A percentile compares a stretch with the other conserved stretches of the same genome.
phyloP scores from a whole-genome alignment of 2,888 invertebrate genomes.

The Melieria omissa region DNA sequence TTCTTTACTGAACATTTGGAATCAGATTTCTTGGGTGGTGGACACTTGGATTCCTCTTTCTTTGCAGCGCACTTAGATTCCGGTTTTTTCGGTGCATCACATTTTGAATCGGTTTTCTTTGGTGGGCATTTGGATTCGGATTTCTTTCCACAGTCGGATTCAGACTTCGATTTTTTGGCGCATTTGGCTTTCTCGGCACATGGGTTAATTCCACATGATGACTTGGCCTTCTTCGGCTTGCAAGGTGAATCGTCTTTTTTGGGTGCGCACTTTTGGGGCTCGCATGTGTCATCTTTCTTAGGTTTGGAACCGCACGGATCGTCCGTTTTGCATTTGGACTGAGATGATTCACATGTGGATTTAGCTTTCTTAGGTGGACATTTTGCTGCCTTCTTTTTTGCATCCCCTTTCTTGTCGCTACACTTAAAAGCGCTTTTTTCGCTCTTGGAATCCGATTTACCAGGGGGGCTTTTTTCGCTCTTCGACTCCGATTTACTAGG shows the following conservation, averaged over 20 bases:
- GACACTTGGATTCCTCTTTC: background rate
- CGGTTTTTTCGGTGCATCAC: background rate
- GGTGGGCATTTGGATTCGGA: constrained; percentile 13
- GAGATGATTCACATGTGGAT: no score
- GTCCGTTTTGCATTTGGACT: constrained; percentile 9
- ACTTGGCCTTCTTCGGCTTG: constrained; percentile 12
- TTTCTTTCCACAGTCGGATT: background rate
- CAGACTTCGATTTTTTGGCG: background rate
- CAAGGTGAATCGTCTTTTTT: background rate
- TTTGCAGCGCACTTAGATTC: background rate
- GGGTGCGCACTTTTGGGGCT: background rate
- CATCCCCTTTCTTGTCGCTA: background rate
- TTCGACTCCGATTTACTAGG: no score
- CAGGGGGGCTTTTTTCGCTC: background rate
- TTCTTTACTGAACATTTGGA: constrained; percentile 19
- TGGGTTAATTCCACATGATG: background rate
- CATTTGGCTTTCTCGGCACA: constrained; percentile 19
- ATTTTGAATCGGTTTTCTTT: constrained; percentile 11
- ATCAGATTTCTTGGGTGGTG: constrained; percentile 9
- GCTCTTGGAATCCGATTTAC: background rate
- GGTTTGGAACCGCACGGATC: constrained; percentile 19
- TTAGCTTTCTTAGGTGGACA: no score
- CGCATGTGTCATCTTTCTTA: constrained; percentile 11
- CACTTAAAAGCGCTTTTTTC: constrained; percentile 9
- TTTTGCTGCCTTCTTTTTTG: background rate